Base-by-base conservation (phyloP, 2,113 vertebrate genomes). In the Anguilla rostrata region DNA sequence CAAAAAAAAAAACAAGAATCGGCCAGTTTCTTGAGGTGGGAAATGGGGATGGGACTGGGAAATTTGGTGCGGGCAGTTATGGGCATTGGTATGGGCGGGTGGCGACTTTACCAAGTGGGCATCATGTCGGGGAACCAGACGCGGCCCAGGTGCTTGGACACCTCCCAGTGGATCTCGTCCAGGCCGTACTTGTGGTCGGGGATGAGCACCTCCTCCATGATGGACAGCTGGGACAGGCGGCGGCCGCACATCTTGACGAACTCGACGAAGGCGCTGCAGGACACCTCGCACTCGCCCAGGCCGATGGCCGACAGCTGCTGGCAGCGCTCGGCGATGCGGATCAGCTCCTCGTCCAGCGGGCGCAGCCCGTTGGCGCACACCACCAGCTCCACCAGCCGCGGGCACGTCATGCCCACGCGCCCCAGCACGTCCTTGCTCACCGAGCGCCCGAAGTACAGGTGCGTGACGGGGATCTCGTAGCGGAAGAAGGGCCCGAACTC, bases 41-140 rank as follows among this genome's bases (percentile, higher is more conserved):
- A 26, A 0, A 60, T 40, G 82, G 85, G 87, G 82, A 26, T 78
- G 20, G 20, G 87, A 86, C 40, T 84, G 83, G 71, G 26, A 56
- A 34, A 5, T 88, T 85, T 57, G 41, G 57, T 40, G 85, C 0
- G 40, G 12, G 12, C 46, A 84, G 85, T 56, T 43, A 14, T 16
- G 9, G 26, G 39, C 75, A 39, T 83, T 78, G 34, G 43, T 16
- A n/a, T 81, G 53, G 57, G 80, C 5, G 16, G 7, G 29, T 41
- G 39, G 71, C 9, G n/a, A 3, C 89, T 93, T 90, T 93, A 99
- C 98, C 98, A 99, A 0, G 97, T 99, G 12, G 98, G 98, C 98
- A 99, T 99, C 98, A 98, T 98, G 89, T 99, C 98, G 0, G 98
- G 98, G 93, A 99, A 99, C 98, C 98, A 99, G 85, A 99, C 98